These are phyloP conservation scores for Trididemnum nubilum DNA, from an alignment of 23 tunicate species.

Conservation along the genomic window DNA sequence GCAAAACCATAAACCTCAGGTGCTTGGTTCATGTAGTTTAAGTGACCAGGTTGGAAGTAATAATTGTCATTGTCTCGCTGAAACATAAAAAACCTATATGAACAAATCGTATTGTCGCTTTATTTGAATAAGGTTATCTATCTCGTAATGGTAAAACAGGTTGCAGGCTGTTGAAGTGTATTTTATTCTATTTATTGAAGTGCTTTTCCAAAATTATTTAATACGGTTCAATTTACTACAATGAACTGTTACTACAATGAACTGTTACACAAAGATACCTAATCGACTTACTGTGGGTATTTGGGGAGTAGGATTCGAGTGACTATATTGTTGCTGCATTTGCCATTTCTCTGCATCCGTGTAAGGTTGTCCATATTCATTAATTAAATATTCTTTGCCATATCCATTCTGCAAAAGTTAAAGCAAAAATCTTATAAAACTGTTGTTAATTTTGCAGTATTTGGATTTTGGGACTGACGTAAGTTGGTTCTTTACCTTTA, in stretches of 20 bases:
- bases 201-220: too few relatives aligned
- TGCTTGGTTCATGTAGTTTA: background rate
- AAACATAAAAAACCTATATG: background rate
- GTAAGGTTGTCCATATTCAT: background rate
- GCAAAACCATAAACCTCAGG: slow-evolving; percentile 60
- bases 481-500: too few relatives aligned
- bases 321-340: slow-evolving; percentile 50
- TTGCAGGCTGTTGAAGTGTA: too few relatives aligned
- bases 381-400: background rate
- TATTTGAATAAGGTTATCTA: background rate
- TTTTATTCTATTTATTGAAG: too few relatives aligned
- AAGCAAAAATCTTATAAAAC: background rate
- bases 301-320: background rate
- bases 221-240: too few relatives aligned
- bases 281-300: slow-evolving; percentile 21
- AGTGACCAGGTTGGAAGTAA: background rate
- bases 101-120: too few relatives aligned
- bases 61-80: slow-evolving; percentile 50
- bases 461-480: too few relatives aligned
- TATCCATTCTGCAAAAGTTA: slow-evolving; percentile 24
- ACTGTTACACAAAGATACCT: too few relatives aligned
- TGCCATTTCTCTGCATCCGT: slow-evolving; percentile 80
- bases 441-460: too few relatives aligned
- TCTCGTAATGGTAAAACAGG: too few relatives aligned
- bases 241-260: too few relatives aligned